Conservation (phyloP, 1,140 invertebrate species). For the Trichogramma pretiosum region DNA sequence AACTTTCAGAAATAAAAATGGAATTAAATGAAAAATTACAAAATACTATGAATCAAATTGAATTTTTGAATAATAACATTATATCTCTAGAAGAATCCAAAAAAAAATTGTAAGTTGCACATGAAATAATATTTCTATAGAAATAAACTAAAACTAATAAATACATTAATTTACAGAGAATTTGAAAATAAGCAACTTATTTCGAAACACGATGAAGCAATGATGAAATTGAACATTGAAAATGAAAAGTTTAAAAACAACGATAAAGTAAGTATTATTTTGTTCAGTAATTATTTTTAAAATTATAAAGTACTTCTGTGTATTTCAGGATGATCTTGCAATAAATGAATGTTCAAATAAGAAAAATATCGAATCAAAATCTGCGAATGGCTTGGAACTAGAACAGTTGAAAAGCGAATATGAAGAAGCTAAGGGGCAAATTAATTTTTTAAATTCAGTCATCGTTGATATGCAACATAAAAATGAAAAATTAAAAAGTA, state of each 20-base stretch:
- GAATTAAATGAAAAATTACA: constrained; percentile 26
- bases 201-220: constrained; percentile 28
- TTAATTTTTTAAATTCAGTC: constrained; percentile 90
- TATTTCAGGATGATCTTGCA: constrained; percentile 17
- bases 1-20: constrained; percentile 10
- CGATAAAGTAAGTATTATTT: constrained; percentile 26
- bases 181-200: constrained; percentile 35
- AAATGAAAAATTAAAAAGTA: constrained; percentile 71
- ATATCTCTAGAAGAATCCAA: constrained; percentile 27
- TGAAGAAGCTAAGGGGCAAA: constrained; percentile 61
- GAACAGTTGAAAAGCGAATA: constrained; percentile 53
- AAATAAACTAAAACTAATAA: no score
- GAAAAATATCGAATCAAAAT: constrained; percentile 17
- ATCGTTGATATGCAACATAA: constrained; percentile 93
- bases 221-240: constrained; percentile 30
- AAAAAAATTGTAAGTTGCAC: constrained; percentile 30
- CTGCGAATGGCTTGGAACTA: no score
- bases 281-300: constrained; percentile 3
- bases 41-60: constrained; percentile 32
- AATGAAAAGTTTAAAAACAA: constrained; percentile 37
- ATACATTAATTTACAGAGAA: constrained; percentile 33
- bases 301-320: neutral
- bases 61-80: constrained; percentile 24
- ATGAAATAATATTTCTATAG: no score
- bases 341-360: constrained; percentile 8